phyloP scores from a whole-genome alignment of 2,888 invertebrate genomes.

The Morinoia aosen region DNA sequence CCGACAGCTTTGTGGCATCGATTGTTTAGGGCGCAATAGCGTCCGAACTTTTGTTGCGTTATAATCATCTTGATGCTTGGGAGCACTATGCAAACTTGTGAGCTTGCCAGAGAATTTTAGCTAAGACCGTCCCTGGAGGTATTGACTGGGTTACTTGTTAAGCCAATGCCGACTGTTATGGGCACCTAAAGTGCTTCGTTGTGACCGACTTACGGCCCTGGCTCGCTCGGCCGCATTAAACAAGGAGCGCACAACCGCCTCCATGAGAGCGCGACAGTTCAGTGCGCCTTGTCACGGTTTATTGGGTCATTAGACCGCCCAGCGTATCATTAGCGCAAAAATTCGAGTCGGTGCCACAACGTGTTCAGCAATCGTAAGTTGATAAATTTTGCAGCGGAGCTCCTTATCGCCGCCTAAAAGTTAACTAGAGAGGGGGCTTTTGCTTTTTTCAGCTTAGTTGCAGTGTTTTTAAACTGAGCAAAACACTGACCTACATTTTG shows the following conservation, averaged over 20 bases:
- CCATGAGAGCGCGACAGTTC: background rate
- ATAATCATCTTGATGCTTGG: conserved; percentile 13
- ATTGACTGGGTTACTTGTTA: conserved; percentile 38
- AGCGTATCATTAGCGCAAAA: conserved; percentile 1
- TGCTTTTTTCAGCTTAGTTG: background rate
- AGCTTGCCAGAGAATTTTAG: conserved; percentile 28
- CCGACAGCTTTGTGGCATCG: conserved; percentile 6
- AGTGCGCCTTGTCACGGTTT: background rate
- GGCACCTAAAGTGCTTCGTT: conserved; percentile 34
- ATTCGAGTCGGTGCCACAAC: background rate
- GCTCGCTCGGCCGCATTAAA: conserved; percentile 30
- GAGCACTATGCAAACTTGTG: conserved; percentile 44
- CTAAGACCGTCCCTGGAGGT: background rate
- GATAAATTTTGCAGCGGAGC: background rate
- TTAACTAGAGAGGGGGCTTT: background rate
- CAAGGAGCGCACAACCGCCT: background rate
- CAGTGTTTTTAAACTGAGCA: background rate
- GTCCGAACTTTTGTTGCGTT: conserved; percentile 37
- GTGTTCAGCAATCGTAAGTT: background rate
- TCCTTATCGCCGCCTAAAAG: background rate
- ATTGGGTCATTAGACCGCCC: background rate
- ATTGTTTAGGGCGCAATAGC: conserved; percentile 16
- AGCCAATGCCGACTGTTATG: conserved; percentile 41
- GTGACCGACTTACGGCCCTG: conserved; percentile 29
- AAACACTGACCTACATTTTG: background rate